Base-by-base conservation (phyloP, 2,888 invertebrate genomes). In the Chorisops tibialis region DNA sequence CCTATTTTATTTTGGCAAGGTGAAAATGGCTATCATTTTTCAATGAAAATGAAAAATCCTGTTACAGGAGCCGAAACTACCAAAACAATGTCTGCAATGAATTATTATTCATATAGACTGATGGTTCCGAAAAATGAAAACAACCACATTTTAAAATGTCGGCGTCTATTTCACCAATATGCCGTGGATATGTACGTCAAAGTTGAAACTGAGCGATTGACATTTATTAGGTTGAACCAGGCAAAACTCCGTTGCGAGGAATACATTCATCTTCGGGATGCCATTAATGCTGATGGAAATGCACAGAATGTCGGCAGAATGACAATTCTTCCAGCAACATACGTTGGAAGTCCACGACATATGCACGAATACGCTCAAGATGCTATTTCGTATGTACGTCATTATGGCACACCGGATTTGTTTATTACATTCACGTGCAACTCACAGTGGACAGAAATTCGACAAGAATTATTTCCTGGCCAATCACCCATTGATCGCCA, bases 1-100 rank as follows among this genome's bases (percentile, higher is more conserved):
- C 69, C 68, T 12, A n/a, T 71, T 37, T 63, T 70, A 18, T 70
- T 71, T 64, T 70, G 69, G 66, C 66, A 67, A 59, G 69, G 69
- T 47, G 66, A 70, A 65, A 68, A 70, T 66, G 69, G 69, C 65
- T 69, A 70, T 65, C 58, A 69, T 51, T 61, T 68, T 39, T 59
- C 65, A 24, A 61, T 67, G 9, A 43, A 18, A 16, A 39, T 41
- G 19, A 21, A 16, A 7, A 51, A 37, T n/a, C n/a, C n/a, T n/a
- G n/a, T n/a, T n/a, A n/a, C n/a, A n/a, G n/a, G n/a, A n/a, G n/a
- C n/a, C n/a, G 6, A 4, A 52, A 16, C 16, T 50, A 35, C n/a
- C n/a, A n/a, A n/a, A n/a, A n/a, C n/a, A n/a, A n/a, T n/a, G n/a
- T n/a, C n/a, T n/a, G n/a, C n/a, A n/a, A n/a, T n/a, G n/a, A n/a